These are phyloP conservation scores for Drosophila quadrilineata DNA, from an alignment of 1,140 invertebrate genomes.

Conservation along the genomic window DNA sequence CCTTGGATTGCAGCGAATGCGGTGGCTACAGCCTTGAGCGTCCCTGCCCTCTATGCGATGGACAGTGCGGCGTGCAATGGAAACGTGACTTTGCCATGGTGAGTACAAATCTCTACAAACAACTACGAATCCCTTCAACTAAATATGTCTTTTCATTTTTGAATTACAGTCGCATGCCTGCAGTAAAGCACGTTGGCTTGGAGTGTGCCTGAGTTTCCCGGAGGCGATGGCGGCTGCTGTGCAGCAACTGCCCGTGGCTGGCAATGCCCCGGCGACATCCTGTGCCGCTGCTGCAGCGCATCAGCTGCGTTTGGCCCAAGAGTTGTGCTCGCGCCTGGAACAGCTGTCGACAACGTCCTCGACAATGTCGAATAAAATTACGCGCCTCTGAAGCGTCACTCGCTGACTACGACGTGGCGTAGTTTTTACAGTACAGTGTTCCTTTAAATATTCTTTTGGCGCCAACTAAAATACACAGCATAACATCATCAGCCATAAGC, in stretches of 20 bases:
- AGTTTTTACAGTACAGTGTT: constrained; percentile 44
- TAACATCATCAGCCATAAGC: constrained; percentile 46
- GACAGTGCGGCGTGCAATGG: constrained; percentile 88
- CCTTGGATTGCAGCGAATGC: constrained; percentile 90
- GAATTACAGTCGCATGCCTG: constrained; percentile 87
- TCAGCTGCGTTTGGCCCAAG: constrained; percentile 77
- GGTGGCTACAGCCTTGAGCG: constrained; percentile 90
- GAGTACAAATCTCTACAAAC: constrained; percentile 54
- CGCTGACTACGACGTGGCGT: too few species aligned
- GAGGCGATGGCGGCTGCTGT: constrained; percentile 81
- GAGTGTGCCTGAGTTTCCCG: constrained; percentile 83
- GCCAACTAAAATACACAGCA: constrained; percentile 25
- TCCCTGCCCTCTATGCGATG: constrained; percentile 90
- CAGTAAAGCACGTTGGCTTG: constrained; percentile 88
- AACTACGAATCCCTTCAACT: not conserved
- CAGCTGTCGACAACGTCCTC: constrained; percentile 82
- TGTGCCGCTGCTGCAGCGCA: constrained; percentile 67
- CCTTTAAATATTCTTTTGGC: constrained; percentile 47
- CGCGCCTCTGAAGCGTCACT: constrained; percentile 46
- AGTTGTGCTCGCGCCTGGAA: constrained; percentile 82
- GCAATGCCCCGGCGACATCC: constrained; percentile 49
- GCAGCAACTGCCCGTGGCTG: constrained; percentile 42
- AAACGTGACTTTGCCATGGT: constrained; percentile 90
- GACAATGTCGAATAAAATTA: constrained; percentile 47
- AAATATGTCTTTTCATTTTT: constrained; percentile 31